These are phyloP conservation scores for Sphaerophoria rueppellii DNA, from an alignment of 2,888 invertebrate genomes.

Conservation along the genomic window DNA sequence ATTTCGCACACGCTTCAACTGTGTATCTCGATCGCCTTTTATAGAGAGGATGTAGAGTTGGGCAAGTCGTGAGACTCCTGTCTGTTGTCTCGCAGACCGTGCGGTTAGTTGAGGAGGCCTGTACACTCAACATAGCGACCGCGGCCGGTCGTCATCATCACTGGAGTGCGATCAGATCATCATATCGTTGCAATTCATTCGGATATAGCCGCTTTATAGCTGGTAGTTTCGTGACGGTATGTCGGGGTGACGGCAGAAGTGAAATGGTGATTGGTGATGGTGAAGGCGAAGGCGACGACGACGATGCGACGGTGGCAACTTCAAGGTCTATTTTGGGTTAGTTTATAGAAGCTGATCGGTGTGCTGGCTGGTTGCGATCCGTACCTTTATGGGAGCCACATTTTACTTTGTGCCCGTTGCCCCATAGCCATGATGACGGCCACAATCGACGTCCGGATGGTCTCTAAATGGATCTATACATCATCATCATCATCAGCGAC, in stretches of 20 bases:
- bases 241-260: conserved; percentile 6
- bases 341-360: conserved; percentile 35
- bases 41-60: conserved; percentile 55
- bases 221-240: conserved; percentile 47
- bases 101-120: conserved; percentile 67
- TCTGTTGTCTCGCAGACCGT: conserved; percentile 68
- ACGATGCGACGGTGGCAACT: conserved; percentile 11
- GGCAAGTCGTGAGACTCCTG: conserved; percentile 72
- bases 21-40: conserved; percentile 70
- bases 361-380: too few relatives aligned
- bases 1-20: conserved; percentile 72
- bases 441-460: conserved; percentile 68
- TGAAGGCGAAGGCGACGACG: neutral
- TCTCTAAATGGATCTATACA: conserved; percentile 73
- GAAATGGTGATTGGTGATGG: neutral
- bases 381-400: conserved; percentile 54
- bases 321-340: conserved; percentile 64
- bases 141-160: conserved; percentile 51
- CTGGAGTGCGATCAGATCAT: conserved; percentile 64
- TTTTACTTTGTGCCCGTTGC: conserved; percentile 43
- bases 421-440: conserved; percentile 16
- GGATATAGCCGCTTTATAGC: conserved; percentile 20
- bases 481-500: conserved; percentile 69
- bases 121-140: conserved; percentile 53
- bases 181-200: conserved; percentile 72